Evolutionary conservation across 2,797 vertebrate species (phyloP).

Genomic region (Emys orbicularis): DNA sequence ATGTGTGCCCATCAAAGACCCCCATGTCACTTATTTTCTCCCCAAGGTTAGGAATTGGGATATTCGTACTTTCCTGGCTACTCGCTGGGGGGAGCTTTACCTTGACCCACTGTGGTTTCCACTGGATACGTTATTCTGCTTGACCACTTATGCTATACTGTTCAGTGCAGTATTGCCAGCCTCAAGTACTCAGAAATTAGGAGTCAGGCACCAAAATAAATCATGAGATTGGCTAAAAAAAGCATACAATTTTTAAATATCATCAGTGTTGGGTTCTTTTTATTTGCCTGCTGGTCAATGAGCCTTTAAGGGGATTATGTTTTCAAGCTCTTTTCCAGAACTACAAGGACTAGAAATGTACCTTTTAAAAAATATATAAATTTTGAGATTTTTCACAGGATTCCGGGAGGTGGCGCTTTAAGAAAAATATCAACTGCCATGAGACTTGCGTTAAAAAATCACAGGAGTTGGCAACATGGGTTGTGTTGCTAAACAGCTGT

Average conservation of each 20-base stretch:
- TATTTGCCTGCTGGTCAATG: neutral
- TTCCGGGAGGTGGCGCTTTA: neutral
- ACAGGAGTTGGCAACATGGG: neutral
- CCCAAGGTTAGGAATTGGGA: neutral
- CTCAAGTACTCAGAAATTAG: neutral
- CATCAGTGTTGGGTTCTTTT: neutral
- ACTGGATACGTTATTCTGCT: neutral
- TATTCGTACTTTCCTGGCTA: neutral
- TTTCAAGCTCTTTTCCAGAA: neutral
- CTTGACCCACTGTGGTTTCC: neutral
- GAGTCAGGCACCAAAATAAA: neutral
- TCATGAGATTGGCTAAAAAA: neutral
- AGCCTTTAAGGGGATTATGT: neutral
- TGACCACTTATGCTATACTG: neutral
- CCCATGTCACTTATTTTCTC: too few relatives aligned
- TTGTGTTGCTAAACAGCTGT: neutral
- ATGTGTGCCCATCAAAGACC: neutral
- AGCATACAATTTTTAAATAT: neutral
- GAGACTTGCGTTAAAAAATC: neutral
- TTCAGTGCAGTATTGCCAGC: neutral
- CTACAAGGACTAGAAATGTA: neutral
- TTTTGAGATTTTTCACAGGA: neutral
- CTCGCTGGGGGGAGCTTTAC: neutral
- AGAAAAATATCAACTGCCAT: neutral
- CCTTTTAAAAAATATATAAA: neutral